Percentiles rank a stretch among this genome's conserved stretches.
Evolutionary conservation across 2,797 vertebrate species (phyloP).

Genomic region (Enoplosus armatus): DNA sequence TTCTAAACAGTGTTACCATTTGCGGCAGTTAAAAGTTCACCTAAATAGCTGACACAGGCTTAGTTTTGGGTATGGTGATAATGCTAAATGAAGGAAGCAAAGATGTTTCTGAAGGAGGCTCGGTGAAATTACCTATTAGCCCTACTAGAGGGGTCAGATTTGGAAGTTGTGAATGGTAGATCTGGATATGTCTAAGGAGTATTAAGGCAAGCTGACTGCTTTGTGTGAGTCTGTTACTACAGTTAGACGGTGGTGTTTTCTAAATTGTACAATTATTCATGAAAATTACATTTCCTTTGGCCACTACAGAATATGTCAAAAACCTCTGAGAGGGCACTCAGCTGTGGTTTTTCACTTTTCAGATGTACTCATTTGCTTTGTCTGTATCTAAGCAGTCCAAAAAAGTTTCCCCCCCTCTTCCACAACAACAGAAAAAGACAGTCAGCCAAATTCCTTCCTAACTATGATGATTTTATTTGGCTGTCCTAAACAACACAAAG

Average conservation of each 20-base stretch:
- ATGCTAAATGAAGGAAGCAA: neutral
- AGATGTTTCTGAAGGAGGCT: neutral
- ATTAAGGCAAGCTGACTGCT: slow-evolving; percentile 2
- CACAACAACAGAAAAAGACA: slow-evolving; percentile 40
- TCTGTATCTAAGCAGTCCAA: slow-evolving; percentile 40
- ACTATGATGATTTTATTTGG: slow-evolving; percentile 67
- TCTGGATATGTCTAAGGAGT: slow-evolving; percentile 1
- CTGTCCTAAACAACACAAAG: slow-evolving; percentile 65
- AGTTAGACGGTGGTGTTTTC: slow-evolving; percentile 14
- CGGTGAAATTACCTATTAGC: neutral
- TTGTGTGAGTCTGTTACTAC: slow-evolving; percentile 11
- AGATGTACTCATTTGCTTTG: slow-evolving; percentile 27
- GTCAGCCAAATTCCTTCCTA: slow-evolving; percentile 48
- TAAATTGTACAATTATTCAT: slow-evolving; percentile 48
- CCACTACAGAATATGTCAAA: slow-evolving; percentile 50
- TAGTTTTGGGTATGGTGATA: neutral
- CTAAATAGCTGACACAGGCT: neutral
- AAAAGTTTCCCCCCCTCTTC: slow-evolving; percentile 13
- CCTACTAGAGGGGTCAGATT: neutral
- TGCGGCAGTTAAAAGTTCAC: neutral
- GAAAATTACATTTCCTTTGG: slow-evolving; percentile 61
- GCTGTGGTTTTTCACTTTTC: slow-evolving; percentile 39
- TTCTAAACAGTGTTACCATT: neutral
- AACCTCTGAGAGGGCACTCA: slow-evolving; percentile 8
- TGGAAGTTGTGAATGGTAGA: slow-evolving; percentile 2